Conservation (phyloP, 2,888 invertebrate species). For the Timema podura region DNA sequence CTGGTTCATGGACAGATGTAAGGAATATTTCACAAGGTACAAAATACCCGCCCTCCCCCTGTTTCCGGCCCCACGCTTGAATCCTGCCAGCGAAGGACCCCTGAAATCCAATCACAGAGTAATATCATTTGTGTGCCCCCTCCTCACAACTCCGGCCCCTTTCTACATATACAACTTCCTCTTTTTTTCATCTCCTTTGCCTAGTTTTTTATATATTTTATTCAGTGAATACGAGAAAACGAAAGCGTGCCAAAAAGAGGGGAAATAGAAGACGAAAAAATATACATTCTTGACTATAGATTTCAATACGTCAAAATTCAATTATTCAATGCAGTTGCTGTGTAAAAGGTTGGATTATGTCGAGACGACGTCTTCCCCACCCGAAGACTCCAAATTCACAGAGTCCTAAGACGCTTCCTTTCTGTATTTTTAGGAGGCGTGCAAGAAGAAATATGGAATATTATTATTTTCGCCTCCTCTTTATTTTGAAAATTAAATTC, state of each 20-base stretch:
- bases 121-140: conserved; percentile 1
- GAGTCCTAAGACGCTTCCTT: too few species aligned
- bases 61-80: too few species aligned
- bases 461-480: too few species aligned
- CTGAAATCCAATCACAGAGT: background rate
- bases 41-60: too few species aligned
- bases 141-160: background rate
- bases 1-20: too few species aligned
- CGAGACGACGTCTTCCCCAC: too few species aligned
- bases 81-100: too few species aligned
- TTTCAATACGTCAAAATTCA: conserved; percentile 24
- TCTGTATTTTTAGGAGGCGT: too few species aligned
- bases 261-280: background rate
- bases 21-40: too few species aligned
- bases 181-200: background rate
- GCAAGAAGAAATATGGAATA: too few species aligned
- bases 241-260: background rate
- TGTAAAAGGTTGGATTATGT: conserved; percentile 13
- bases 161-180: conserved; percentile 1
- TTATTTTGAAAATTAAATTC: too few species aligned
- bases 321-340: conserved; percentile 19
- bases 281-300: conserved; percentile 17
- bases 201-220: background rate
- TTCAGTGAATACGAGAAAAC: background rate
- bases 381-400: too few species aligned